A percentile compares a stretch with the other conserved stretches of the same genome.
phyloP scores from a whole-genome alignment of 2,113 vertebrate species.

The Regulus satrapa region DNA sequence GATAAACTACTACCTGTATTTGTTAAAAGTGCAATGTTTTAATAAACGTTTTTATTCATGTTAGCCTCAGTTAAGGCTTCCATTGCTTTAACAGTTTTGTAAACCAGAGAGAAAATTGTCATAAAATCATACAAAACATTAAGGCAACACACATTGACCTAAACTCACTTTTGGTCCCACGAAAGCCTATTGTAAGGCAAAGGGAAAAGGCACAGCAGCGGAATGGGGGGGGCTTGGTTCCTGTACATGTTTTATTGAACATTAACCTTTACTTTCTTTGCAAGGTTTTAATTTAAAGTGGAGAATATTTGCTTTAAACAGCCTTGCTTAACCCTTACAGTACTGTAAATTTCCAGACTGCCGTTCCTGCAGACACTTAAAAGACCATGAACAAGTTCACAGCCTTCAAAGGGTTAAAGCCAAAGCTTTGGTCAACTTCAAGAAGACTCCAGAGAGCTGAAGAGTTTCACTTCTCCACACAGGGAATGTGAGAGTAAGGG shows the following conservation, averaged over 20 bases:
- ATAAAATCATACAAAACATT: constrained; percentile 28
- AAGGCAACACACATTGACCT: constrained; percentile 9
- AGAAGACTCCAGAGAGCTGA: neutral
- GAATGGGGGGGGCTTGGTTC: neutral
- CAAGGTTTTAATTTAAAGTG: constrained; percentile 17
- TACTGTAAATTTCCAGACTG: neutral
- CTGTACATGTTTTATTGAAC: neutral
- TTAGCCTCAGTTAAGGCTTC: constrained; percentile 67
- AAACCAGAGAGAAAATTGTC: constrained; percentile 60
- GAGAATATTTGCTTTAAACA: neutral
- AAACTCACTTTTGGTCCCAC: constrained; percentile 2
- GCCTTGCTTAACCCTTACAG: constrained; percentile 22
- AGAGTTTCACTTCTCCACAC: constrained; percentile 31
- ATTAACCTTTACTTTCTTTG: neutral
- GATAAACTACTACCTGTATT: neutral
- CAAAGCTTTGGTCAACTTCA: constrained; percentile 7
- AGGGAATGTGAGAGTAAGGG: constrained; percentile 71
- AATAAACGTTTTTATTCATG: constrained; percentile 57
- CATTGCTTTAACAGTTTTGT: constrained; percentile 57
- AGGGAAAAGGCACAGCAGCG: neutral
- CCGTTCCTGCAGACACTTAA: neutral
- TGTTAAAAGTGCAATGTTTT: constrained; percentile 58
- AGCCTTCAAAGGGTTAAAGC: neutral
- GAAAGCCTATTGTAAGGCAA: neutral
- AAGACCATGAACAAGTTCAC: neutral